Conservation (phyloP, 2,888 invertebrate genomes). For the Leptopterna dolabrata region DNA sequence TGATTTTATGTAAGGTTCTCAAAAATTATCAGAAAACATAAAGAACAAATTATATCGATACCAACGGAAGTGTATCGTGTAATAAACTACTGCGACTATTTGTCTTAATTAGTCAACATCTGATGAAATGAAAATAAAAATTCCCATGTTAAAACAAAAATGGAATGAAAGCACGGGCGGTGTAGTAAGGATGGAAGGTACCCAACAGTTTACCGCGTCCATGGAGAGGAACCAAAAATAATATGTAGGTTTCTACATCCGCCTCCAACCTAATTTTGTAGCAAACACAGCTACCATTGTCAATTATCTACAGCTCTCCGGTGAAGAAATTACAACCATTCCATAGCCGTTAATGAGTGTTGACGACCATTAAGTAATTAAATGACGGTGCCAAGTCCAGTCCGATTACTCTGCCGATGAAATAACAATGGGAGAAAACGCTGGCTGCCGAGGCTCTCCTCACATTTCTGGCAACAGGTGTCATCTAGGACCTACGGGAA, state of each 20-base stretch:
- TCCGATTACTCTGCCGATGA: neutral
- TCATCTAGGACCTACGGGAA: neutral
- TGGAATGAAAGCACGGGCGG: neutral
- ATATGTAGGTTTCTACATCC: neutral
- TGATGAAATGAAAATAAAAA: no score
- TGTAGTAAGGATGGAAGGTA: neutral
- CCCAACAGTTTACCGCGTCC: neutral
- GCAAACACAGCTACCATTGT: neutral
- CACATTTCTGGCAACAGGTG: neutral
- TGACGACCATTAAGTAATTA: constrained; percentile 23
- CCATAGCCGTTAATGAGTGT: neutral
- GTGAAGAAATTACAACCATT: neutral
- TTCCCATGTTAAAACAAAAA: no score
- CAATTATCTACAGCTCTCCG: neutral
- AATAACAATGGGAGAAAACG: neutral
- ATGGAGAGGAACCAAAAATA: neutral
- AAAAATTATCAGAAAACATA: no score
- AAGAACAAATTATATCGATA: no score
- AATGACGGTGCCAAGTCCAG: neutral
- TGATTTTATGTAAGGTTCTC: no score
- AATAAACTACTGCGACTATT: no score
- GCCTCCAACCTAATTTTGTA: neutral
- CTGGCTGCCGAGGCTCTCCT: neutral
- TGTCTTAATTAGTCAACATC: no score
- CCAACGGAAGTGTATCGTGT: no score